A percentile compares a stretch with the other conserved stretches of the same genome.
Evolutionary conservation across 2,113 vertebrate genomes (phyloP).

Genomic region (Calyptomena viridis): DNA sequence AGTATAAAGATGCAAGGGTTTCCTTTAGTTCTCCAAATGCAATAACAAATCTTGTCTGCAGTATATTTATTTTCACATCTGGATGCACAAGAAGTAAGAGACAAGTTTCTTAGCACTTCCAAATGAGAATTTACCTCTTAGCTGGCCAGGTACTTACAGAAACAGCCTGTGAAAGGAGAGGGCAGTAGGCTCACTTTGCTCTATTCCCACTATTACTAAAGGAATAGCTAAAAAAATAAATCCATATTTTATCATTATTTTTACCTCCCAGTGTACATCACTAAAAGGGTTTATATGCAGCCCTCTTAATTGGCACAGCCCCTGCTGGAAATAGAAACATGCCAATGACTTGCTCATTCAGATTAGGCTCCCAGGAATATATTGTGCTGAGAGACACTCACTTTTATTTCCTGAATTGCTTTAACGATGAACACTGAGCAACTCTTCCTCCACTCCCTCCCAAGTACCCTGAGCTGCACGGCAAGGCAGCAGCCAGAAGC

Average conservation of each 20-base stretch:
- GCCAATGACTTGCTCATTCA: constrained; percentile 60
- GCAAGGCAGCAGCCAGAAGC: background rate
- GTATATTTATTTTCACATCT: background rate
- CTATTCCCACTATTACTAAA: constrained; percentile 23
- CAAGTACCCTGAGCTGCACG: background rate
- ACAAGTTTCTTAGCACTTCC: constrained; percentile 1
- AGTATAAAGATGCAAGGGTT: background rate
- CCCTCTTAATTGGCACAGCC: constrained; percentile 67
- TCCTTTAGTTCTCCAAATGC: background rate
- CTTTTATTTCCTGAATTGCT: constrained; percentile 69
- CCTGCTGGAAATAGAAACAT: constrained; percentile 71
- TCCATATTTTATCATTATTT: constrained; percentile 62
- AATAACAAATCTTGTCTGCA: background rate
- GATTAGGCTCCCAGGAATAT: constrained; percentile 69
- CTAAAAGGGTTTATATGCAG: constrained; percentile 61
- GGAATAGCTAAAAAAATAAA: constrained; percentile 49
- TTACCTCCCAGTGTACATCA: constrained; percentile 56
- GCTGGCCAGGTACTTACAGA: constrained; percentile 6
- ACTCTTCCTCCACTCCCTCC: background rate
- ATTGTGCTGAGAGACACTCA: constrained; percentile 64
- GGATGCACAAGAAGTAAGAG: background rate
- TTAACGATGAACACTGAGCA: constrained; percentile 52
- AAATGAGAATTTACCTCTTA: constrained; percentile 14
- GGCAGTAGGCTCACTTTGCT: background rate
- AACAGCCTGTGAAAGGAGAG: background rate